Evolutionary conservation across 1,140 invertebrate genomes (phyloP).

Genomic region (Antheraea pernyi): DNA sequence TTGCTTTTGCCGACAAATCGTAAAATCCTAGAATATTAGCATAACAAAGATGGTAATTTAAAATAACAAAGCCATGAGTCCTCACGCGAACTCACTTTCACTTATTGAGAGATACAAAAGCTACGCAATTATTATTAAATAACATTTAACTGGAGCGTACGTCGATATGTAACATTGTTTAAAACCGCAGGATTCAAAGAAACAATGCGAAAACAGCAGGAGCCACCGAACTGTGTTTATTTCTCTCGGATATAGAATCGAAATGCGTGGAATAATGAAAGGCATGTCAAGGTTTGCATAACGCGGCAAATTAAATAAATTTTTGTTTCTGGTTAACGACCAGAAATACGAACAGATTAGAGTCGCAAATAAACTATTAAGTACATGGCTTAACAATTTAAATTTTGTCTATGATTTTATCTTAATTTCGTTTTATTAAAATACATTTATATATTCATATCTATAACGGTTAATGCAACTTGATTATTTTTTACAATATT

Average conservation of each 20-base stretch:
- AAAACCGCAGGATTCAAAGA: slow-evolving; percentile 54
- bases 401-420: no score
- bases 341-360: slow-evolving; percentile 28
- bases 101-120: slow-evolving; percentile 47
- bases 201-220: slow-evolving; percentile 49
- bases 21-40: slow-evolving; percentile 63
- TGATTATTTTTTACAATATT: no score
- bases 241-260: slow-evolving; percentile 63
- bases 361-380: slow-evolving; percentile 22
- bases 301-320: slow-evolving; percentile 71
- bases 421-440: no score
- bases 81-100: slow-evolving; percentile 56
- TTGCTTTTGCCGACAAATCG: slow-evolving; percentile 54
- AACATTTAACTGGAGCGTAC: slow-evolving; percentile 39
- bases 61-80: slow-evolving; percentile 49
- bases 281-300: slow-evolving; percentile 59
- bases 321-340: slow-evolving; percentile 54
- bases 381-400: no score
- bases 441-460: no score
- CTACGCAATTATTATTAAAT: slow-evolving; percentile 40
- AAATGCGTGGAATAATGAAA: slow-evolving; percentile 59
- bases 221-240: slow-evolving; percentile 56
- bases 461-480: no score
- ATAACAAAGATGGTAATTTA: slow-evolving; percentile 69
- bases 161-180: slow-evolving; percentile 54